A percentile compares a stretch with the other conserved stretches of the same genome.
Conservation (phyloP, 2,113 vertebrate species). For the Smithornis capensis region DNA sequence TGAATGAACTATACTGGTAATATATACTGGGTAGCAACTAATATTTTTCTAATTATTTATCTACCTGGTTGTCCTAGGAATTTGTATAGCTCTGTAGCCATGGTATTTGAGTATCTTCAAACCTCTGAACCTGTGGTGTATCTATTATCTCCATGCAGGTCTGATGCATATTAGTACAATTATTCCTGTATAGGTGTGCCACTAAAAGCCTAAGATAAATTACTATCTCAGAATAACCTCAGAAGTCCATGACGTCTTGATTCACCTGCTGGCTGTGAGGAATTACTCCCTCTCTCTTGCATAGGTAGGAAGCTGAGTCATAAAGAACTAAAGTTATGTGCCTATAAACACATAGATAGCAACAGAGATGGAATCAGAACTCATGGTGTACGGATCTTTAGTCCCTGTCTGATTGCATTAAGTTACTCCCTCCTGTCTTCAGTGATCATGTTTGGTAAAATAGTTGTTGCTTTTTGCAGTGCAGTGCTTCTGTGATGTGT, state of each 20-base stretch:
- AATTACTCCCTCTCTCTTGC: not conserved
- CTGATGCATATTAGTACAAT: not conserved
- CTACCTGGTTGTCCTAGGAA: not conserved
- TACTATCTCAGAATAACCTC: not conserved
- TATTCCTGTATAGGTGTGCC: not conserved
- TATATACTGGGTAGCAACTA: not conserved
- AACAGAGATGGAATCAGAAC: not conserved
- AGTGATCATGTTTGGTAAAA: not conserved
- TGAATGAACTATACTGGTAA: not conserved
- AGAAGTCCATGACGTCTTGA: not conserved
- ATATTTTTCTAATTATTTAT: not conserved
- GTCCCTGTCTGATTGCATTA: not conserved
- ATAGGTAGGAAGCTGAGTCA: conserved; percentile 3
- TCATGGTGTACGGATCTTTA: not conserved
- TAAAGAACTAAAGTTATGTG: not conserved
- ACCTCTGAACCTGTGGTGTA: not conserved
- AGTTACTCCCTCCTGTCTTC: not conserved
- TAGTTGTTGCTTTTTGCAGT: not conserved
- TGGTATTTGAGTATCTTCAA: not conserved
- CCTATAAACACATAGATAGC: not conserved
- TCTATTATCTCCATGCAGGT: not conserved
- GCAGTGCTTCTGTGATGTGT: not conserved
- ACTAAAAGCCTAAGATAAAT: not conserved
- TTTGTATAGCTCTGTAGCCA: not conserved
- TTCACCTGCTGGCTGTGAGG: not conserved